Conservation (phyloP, 2,888 invertebrate genomes). For the Vanessa cardui region DNA sequence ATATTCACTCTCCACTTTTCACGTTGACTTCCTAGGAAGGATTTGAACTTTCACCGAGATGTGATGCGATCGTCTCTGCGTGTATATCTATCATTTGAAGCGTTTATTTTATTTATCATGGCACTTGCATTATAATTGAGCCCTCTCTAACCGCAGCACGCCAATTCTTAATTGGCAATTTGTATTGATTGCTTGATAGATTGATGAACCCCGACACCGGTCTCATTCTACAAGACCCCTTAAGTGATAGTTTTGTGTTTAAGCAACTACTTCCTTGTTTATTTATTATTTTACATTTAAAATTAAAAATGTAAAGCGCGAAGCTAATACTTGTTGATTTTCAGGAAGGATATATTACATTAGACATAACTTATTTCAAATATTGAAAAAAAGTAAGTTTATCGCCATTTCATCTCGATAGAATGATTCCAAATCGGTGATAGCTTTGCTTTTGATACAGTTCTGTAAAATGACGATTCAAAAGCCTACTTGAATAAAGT, state of each 20-base stretch:
- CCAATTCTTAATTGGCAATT: slow-evolving; percentile 60
- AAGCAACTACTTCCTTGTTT: not conserved
- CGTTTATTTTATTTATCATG: slow-evolving; percentile 44
- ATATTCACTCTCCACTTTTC: not conserved
- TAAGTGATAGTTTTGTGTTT: slow-evolving; percentile 1
- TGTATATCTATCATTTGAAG: slow-evolving; percentile 40
- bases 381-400: too few relatives aligned
- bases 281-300: too few relatives aligned
- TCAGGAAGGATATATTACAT: too few relatives aligned
- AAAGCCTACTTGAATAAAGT: too few relatives aligned
- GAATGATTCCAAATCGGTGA: too few relatives aligned
- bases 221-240: slow-evolving; percentile 48
- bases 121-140: slow-evolving; percentile 43
- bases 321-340: too few relatives aligned
- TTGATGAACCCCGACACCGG: slow-evolving; percentile 52
- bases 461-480: too few relatives aligned
- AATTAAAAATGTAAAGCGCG: too few relatives aligned
- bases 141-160: slow-evolving; percentile 42
- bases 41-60: slow-evolving; percentile 42
- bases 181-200: slow-evolving; percentile 54
- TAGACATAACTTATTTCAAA: too few relatives aligned
- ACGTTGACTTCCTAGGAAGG: slow-evolving; percentile 45
- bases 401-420: too few relatives aligned
- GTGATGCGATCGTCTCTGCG: slow-evolving; percentile 42
- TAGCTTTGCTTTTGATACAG: too few relatives aligned